Base-by-base conservation (phyloP, 2,113 vertebrate genomes). In the Ornithorhynchus anatinus region DNA sequence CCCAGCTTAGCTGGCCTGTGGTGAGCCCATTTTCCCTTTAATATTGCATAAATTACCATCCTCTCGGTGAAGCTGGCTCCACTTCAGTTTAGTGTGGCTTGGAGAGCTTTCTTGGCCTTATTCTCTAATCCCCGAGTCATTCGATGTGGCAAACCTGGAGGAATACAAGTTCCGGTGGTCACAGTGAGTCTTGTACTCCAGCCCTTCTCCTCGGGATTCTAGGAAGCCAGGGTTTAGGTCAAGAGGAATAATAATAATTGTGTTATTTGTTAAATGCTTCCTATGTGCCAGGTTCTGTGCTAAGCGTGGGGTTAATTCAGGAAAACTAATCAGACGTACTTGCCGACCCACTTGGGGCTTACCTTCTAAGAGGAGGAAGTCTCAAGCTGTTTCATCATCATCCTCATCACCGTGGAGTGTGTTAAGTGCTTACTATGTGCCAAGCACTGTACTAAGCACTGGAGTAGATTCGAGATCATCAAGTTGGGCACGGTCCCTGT, bases 181-280 rank as follows among this genome's bases (percentile, higher is more conserved):
- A 13, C 64, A 39, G 67, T 60, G 44, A 65, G 14, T 33, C 43
- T 47, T 42, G 25, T 70, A 25, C 25, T 60, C 65, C 40, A 37
- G 23, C 45, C 16, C n/a, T n/a, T n/a, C n/a, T n/a, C n/a, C n/a
- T 66, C 19, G 50, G 40, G 29, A 10, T 48, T 5, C n/a, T 58
- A 25, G 31, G 58, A 57, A 66, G 43, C 73, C 71, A 75, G 15
- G 59, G 44, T 74, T 60, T 29, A 19, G 54, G 38, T 31, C 42
- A 72, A 72, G 52, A 59, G 27, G 61, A 53, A 62, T 66, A 66
- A 72, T 70, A 13, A 58, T 22, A 16, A 17, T 9, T 48, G 8
- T 16, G 45, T 27, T 16, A 29, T 13, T 5, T 23, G 25, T 29
- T 48, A 13, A 29, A 16, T 23, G 15, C 27, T 47, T n/a, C n/a